phyloP scores from a whole-genome alignment of 2,888 invertebrate species.

The Coelopa pilipes region DNA sequence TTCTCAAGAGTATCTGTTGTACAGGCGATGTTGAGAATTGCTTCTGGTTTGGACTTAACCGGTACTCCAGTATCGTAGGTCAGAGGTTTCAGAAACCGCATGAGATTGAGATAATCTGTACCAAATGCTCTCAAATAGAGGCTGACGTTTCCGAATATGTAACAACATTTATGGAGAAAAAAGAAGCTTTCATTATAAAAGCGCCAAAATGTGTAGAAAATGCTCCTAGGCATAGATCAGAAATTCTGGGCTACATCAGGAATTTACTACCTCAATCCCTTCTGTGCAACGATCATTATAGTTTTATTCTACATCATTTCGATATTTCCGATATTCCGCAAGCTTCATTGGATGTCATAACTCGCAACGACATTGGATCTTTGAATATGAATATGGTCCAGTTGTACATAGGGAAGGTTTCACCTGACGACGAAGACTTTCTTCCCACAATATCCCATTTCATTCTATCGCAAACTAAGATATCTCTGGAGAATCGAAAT shows the following conservation, averaged over 20 bases:
- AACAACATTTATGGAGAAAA: neutral
- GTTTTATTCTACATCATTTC: slow-evolving; percentile 27
- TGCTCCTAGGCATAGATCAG: neutral
- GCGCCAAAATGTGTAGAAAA: neutral
- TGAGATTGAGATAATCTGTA: slow-evolving; percentile 26
- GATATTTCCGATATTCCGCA: neutral
- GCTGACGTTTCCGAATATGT: neutral
- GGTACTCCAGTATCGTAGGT: neutral
- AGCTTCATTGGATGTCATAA: slow-evolving; percentile 1
- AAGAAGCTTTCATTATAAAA: slow-evolving; percentile 8
- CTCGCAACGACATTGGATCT: neutral
- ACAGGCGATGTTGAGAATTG: slow-evolving; percentile 14
- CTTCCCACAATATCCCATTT: slow-evolving; percentile 48
- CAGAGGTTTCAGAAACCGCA: neutral
- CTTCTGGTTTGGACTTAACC: slow-evolving; percentile 13
- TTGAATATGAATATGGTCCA: slow-evolving; percentile 15
- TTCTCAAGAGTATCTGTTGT: slow-evolving; percentile 33
- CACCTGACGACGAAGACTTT: slow-evolving; percentile 22
- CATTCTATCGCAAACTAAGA: slow-evolving; percentile 32
- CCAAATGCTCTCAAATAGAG: slow-evolving; percentile 23
- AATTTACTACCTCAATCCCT: neutral
- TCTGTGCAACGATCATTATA: slow-evolving; percentile 10
- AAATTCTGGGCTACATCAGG: slow-evolving; percentile 1
- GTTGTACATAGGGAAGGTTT: slow-evolving; percentile 8
- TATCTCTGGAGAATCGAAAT: slow-evolving; percentile 35